Conservation (phyloP, 2,888 invertebrate genomes). For the Eumerus sabulonum region DNA sequence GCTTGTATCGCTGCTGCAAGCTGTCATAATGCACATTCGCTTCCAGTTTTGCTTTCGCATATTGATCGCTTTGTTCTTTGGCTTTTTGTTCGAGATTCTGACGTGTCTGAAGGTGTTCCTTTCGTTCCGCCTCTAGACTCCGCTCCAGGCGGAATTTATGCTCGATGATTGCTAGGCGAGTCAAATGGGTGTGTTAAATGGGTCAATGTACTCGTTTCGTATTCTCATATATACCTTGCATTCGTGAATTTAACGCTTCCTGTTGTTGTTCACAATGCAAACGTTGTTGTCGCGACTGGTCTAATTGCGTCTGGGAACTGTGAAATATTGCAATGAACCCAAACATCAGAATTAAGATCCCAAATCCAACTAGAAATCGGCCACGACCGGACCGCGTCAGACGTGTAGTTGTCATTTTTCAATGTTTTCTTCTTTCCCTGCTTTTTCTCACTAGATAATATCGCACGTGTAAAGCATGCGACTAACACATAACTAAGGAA, state of each 20-base stretch:
- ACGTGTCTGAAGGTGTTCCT: conserved; percentile 80
- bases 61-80: conserved; percentile 79
- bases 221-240: conserved; percentile 80
- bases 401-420: conserved; percentile 80
- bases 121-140: conserved; percentile 81
- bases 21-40: conserved; percentile 80
- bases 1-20: conserved; percentile 81
- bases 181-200: conserved; percentile 31
- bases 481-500: conserved; percentile 37
- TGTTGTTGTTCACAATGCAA: conserved; percentile 82
- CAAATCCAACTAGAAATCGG: conserved; percentile 81
- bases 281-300: conserved; percentile 80
- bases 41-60: conserved; percentile 80
- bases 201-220: conserved; percentile 26
- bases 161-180: conserved; percentile 80
- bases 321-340: conserved; percentile 82
- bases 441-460: conserved; percentile 9
- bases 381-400: conserved; percentile 82
- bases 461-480: neutral
- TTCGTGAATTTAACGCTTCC: conserved; percentile 81
- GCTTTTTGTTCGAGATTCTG: conserved; percentile 80
- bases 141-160: conserved; percentile 82
- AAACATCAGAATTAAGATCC: conserved; percentile 80
- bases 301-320: conserved; percentile 81
- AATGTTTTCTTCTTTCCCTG: conserved; percentile 14